phyloP scores from a whole-genome alignment of 2,888 invertebrate species.

The Terebella lapidaria region DNA sequence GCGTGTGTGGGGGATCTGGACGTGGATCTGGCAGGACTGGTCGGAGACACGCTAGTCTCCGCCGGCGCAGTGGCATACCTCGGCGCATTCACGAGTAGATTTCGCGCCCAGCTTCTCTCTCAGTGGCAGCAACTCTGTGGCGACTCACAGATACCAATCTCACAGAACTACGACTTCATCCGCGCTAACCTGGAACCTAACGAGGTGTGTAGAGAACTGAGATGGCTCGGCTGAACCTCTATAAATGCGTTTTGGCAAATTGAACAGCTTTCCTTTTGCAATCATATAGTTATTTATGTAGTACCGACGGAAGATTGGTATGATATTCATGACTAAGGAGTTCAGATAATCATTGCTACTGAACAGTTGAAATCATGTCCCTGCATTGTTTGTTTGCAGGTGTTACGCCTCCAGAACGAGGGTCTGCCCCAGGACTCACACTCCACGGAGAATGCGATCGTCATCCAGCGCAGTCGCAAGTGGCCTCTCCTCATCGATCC shows the following conservation, averaged over 20 bases:
- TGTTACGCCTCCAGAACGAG: constrained; percentile 50
- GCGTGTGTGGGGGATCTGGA: constrained; percentile 45
- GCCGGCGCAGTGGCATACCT: constrained; percentile 49
- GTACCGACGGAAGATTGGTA: too few relatives aligned
- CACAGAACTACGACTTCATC: constrained; percentile 40
- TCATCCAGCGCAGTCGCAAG: constrained; percentile 46
- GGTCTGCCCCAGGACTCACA: constrained; percentile 49
- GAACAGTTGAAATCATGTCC: too few relatives aligned
- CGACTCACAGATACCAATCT: constrained; percentile 37
- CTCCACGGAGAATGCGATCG: constrained; percentile 50
- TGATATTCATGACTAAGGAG: too few relatives aligned
- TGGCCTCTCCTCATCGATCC: constrained; percentile 53
- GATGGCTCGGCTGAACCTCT: too few relatives aligned
- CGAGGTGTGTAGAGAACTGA: constrained; percentile 38
- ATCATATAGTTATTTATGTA: too few relatives aligned
- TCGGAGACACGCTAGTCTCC: constrained; percentile 48
- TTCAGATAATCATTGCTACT: too few relatives aligned
- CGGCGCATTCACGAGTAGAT: constrained; percentile 47
- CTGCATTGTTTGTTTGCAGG: too few relatives aligned
- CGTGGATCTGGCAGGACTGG: constrained; percentile 41
- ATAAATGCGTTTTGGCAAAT: too few relatives aligned
- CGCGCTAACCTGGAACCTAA: constrained; percentile 40
- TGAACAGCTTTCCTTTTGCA: too few relatives aligned
- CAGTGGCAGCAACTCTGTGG: constrained; percentile 10
- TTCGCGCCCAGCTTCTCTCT: constrained; percentile 19